Evolutionary conservation across 2,888 invertebrate genomes (phyloP).

Genomic region (Sipunculus nudus): DNA sequence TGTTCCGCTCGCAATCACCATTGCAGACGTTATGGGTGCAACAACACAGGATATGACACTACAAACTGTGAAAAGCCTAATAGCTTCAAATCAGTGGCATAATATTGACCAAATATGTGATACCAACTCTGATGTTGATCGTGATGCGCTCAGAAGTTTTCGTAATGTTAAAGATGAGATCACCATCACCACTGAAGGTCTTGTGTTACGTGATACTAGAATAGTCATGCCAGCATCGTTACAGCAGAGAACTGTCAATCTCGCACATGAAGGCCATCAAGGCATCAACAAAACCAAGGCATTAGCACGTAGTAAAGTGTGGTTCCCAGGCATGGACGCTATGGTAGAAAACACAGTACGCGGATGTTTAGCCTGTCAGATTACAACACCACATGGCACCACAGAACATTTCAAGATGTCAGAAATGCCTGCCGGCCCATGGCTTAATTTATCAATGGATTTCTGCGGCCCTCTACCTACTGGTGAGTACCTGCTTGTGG

Average conservation of each 20-base stretch:
- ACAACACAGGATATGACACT: not conserved
- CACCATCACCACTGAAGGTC: not conserved
- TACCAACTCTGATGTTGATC: no score
- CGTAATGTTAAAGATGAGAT: slow-evolving; percentile 6
- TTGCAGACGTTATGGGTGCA: slow-evolving; percentile 6
- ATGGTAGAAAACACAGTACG: slow-evolving; percentile 16
- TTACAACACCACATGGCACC: slow-evolving; percentile 2
- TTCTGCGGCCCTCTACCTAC: slow-evolving; percentile 12
- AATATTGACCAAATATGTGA: no score
- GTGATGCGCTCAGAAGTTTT: no score
- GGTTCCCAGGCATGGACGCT: slow-evolving; percentile 34
- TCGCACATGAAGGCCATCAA: slow-evolving; percentile 42
- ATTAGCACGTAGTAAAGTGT: slow-evolving; percentile 36
- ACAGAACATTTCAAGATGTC: not conserved
- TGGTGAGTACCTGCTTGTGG: slow-evolving; percentile 3
- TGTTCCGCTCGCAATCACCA: slow-evolving; percentile 12
- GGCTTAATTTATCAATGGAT: slow-evolving; percentile 23
- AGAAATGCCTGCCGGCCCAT: not conserved
- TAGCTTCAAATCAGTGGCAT: no score
- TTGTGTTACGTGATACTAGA: not conserved
- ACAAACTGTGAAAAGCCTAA: not conserved
- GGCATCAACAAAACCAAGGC: slow-evolving; percentile 37
- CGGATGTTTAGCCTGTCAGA: slow-evolving; percentile 23
- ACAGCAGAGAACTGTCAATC: slow-evolving; percentile 23
- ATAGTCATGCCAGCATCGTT: slow-evolving; percentile 22